Evolutionary conservation across 2,888 invertebrate species (phyloP).

Genomic region (Rhingia rostrata): DNA sequence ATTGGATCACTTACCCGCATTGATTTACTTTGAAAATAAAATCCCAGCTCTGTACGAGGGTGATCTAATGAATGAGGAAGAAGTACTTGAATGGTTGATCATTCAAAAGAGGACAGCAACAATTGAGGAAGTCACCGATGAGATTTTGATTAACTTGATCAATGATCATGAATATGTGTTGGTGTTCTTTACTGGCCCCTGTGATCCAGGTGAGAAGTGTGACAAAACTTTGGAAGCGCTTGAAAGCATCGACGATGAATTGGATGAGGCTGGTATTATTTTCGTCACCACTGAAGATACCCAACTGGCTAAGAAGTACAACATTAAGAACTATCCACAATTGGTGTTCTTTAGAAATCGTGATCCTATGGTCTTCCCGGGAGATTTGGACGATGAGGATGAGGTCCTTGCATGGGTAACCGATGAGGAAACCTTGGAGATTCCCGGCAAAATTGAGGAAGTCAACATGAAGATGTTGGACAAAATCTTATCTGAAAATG

Average conservation of each 20-base stretch:
- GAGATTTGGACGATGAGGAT: slow-evolving; percentile 95
- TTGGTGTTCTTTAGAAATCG: slow-evolving; percentile 95
- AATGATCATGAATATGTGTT: slow-evolving; percentile 96
- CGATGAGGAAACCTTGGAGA: slow-evolving; percentile 94
- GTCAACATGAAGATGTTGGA: slow-evolving; percentile 95
- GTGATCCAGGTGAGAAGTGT: slow-evolving; percentile 94
- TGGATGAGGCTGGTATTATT: slow-evolving; percentile 95
- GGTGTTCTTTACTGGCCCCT: slow-evolving; percentile 95
- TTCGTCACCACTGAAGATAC: slow-evolving; percentile 96
- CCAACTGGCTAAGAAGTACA: slow-evolving; percentile 91
- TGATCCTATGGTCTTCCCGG: slow-evolving; percentile 92
- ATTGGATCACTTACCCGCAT: slow-evolving; percentile 90
- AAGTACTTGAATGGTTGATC: slow-evolving; percentile 92
- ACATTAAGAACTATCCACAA: slow-evolving; percentile 92
- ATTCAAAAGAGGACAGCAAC: slow-evolving; percentile 95
- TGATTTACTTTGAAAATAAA: slow-evolving; percentile 95
- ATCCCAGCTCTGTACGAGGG: slow-evolving; percentile 96
- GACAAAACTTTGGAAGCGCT: slow-evolving; percentile 92
- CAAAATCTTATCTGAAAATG: slow-evolving; percentile 93
- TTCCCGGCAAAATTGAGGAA: slow-evolving; percentile 96
- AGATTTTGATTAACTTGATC: slow-evolving; percentile 92
- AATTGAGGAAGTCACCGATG: slow-evolving; percentile 96
- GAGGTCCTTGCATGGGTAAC: slow-evolving; percentile 95
- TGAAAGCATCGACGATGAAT: slow-evolving; percentile 96
- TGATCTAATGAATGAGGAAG: slow-evolving; percentile 95